Base-by-base conservation (phyloP, 2,888 invertebrate species). In the Parapristionchus giblindavisi region DNA sequence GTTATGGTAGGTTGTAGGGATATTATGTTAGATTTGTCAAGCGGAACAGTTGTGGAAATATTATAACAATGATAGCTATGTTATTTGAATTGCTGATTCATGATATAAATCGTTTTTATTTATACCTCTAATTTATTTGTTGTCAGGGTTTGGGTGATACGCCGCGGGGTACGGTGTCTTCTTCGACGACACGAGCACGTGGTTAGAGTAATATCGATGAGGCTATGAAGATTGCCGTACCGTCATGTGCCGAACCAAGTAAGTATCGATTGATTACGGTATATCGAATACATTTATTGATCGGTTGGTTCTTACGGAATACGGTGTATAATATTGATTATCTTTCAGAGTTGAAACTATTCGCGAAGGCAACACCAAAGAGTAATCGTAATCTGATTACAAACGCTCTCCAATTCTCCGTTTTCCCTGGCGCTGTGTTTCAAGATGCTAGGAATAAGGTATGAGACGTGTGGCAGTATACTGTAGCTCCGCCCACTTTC, bases 321-420 rank as follows among this genome's bases (percentile, higher is more conserved):
- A n/a, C n/a, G n/a, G n/a, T n/a, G n/a, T n/a, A n/a, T n/a, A n/a
- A n/a, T n/a, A n/a, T n/a, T n/a, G n/a, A n/a, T n/a, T n/a, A n/a
- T n/a, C 76, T 80, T 88, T 76, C 89, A 95, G 96, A 96, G 89
- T 95, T 96, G 21, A 92, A 96, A 89, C 91, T 99, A 84, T 99
- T 96, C 90, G 96, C 97, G 89, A 97, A 99, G 90, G 96, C 97
- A 80, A 92, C 95, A 80, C 94, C 95, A 78, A 99, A 99, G 90
- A 97, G 98, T 32, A 99, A 99, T 90, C 93, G 97, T 79, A 93
- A 94, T 86, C 95, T 98, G 82, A 96, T 98, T 91, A 90, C 95
- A 87, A 99, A 99, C 90, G 98, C 99, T 74, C 94, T 99, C 60
- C 96, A 97, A 89, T 96, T 96, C 90, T 96, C 96, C 90, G 96